These are phyloP conservation scores for Nomada flava DNA, from an alignment of 2,888 invertebrate genomes.

Conservation along the genomic window DNA sequence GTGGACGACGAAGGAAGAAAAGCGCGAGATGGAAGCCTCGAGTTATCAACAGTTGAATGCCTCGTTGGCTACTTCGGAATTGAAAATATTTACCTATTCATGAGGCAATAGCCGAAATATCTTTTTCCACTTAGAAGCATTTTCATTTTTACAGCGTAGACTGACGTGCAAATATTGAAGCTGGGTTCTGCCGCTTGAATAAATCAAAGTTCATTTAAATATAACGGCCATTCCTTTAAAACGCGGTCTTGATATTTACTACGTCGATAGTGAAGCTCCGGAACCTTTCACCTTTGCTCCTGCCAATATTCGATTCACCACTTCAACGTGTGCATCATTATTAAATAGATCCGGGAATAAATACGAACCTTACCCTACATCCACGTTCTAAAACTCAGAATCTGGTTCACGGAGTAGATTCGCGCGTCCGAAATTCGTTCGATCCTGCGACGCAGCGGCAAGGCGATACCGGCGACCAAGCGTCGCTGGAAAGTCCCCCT, in stretches of 20 bases:
- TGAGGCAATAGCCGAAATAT: no score
- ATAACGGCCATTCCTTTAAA: no score
- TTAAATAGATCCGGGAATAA: neutral
- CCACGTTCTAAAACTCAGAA: neutral
- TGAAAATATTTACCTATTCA: no score
- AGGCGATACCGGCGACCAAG: neutral
- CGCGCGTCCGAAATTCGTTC: neutral
- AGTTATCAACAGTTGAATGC: no score
- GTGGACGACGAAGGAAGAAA: neutral
- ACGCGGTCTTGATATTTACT: neutral
- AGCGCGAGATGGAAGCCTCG: no score
- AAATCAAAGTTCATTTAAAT: no score
- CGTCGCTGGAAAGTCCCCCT: constrained; percentile 1
- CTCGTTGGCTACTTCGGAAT: no score
- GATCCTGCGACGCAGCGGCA: neutral
- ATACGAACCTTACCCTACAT: neutral
- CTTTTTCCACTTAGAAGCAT: no score
- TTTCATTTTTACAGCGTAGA: no score
- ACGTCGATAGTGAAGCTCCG: neutral
- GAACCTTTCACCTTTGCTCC: neutral
- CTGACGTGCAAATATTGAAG: no score
- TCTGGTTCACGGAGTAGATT: neutral
- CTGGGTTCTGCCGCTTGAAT: no score
- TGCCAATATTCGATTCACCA: neutral
- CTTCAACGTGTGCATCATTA: neutral